A percentile compares a stretch with the other conserved stretches of the same genome.
Conservation (phyloP, 2,113 vertebrate species). For the Esox niger region DNA sequence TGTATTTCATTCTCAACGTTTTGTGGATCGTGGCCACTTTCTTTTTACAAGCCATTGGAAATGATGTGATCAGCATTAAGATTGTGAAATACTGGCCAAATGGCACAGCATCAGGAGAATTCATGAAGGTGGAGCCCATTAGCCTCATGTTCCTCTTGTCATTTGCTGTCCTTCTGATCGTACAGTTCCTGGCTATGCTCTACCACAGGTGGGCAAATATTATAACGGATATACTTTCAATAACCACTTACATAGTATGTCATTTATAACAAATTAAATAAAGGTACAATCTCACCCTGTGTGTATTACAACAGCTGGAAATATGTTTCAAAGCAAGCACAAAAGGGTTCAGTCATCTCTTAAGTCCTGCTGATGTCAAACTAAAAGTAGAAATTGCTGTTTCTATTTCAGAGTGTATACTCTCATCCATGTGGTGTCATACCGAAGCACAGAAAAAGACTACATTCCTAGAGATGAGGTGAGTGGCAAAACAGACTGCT, state of each 20-base stretch:
- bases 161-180: slow-evolving; percentile 67
- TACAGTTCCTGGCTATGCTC: slow-evolving; percentile 78
- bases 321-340: too few relatives aligned
- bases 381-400: slow-evolving; percentile 24
- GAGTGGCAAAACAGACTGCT: slow-evolving; percentile 28
- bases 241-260: too few relatives aligned
- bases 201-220: slow-evolving; percentile 71
- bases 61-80: slow-evolving; percentile 69
- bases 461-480: slow-evolving; percentile 57
- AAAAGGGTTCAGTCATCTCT: neutral
- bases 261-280: too few relatives aligned
- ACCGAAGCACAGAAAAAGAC: slow-evolving; percentile 70
- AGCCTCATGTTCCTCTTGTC: slow-evolving; percentile 79
- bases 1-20: slow-evolving; percentile 79
- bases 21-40: slow-evolving; percentile 81
- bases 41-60: slow-evolving; percentile 76
- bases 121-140: slow-evolving; percentile 70
- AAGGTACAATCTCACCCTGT: too few relatives aligned
- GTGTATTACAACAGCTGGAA: too few relatives aligned
- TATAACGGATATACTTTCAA: too few relatives aligned
- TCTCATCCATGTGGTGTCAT: slow-evolving; percentile 76
- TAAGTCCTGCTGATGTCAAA: neutral
- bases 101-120: slow-evolving; percentile 41
- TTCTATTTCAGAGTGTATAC: slow-evolving; percentile 70
- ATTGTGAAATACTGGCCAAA: slow-evolving; percentile 67